Percentiles rank a stretch among this genome's conserved stretches.
Evolutionary conservation across 35 echinoderm and acorn worm species (phyloP).

Genomic region (Lytechinus pictus): DNA sequence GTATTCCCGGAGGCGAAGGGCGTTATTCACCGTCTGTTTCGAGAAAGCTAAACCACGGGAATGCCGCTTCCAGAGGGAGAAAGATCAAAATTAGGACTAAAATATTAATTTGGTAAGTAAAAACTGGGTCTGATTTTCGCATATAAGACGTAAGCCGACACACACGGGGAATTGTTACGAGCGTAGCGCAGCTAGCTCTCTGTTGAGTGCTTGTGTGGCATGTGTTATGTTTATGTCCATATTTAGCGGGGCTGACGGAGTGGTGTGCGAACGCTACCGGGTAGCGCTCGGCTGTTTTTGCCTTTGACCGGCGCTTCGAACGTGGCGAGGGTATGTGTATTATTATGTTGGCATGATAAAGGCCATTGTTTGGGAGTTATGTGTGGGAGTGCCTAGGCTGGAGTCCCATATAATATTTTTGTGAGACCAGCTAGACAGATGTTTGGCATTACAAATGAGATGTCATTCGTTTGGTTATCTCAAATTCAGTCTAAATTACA

Average conservation of each 20-base stretch:
- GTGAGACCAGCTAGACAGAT: not conserved
- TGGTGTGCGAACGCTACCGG: conserved; percentile 15
- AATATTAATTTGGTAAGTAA: not conserved
- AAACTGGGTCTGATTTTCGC: conserved; percentile 18
- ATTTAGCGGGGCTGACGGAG: conserved; percentile 27
- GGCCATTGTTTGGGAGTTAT: not conserved
- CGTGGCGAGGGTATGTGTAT: not conserved
- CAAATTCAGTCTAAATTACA: not conserved
- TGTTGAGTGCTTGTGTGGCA: not conserved
- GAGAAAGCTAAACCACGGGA: not conserved
- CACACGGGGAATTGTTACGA: not conserved
- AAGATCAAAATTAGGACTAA: not conserved
- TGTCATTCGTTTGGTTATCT: no score
- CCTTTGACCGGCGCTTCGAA: not conserved
- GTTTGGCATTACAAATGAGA: not conserved
- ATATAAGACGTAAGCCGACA: conserved; percentile 16
- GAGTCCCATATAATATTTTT: not conserved
- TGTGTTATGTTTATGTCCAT: conserved; percentile 35
- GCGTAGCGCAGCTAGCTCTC: not conserved
- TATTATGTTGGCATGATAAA: not conserved
- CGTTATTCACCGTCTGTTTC: not conserved
- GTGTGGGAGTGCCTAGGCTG: not conserved
- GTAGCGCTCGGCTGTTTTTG: not conserved
- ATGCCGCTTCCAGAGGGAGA: not conserved
- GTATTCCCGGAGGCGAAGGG: not conserved